These are phyloP conservation scores for Leptocoma aspasia DNA, from an alignment of 2,113 vertebrate genomes.

Conservation along the genomic window DNA sequence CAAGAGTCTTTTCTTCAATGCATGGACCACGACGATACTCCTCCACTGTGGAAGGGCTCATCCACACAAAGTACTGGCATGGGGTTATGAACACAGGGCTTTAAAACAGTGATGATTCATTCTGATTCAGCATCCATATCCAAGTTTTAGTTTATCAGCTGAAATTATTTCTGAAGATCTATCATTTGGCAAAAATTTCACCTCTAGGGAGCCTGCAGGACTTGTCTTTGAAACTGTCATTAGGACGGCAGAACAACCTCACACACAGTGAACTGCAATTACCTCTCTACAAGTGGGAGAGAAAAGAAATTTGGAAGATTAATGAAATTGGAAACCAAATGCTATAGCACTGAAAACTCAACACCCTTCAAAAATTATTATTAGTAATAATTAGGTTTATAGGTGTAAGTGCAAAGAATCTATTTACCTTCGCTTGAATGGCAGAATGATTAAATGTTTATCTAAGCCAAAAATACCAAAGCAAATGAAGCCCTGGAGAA, in stretches of 20 bases:
- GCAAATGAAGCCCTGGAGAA: conserved; percentile 87
- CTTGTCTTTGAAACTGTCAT: neutral
- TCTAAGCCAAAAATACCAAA: conserved; percentile 96
- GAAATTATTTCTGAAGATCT: neutral
- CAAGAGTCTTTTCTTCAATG: no score
- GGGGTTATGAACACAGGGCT: neutral
- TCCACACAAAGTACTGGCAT: neutral
- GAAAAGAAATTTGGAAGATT: neutral
- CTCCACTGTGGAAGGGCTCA: neutral
- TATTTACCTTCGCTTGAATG: conserved; percentile 90
- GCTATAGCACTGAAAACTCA: neutral
- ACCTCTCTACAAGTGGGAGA: neutral
- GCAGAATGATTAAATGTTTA: conserved; percentile 92
- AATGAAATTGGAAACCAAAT: neutral
- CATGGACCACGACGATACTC: no score
- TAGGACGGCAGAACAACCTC: neutral
- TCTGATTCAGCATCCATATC: neutral
- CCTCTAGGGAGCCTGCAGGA: neutral
- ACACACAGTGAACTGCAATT: neutral
- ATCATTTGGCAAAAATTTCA: neutral
- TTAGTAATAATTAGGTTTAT: neutral
- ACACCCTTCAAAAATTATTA: neutral
- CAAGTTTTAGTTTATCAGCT: neutral
- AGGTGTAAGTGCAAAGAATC: neutral
- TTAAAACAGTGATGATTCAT: neutral